A percentile compares a stretch with the other conserved stretches of the same genome.
phyloP scores from a whole-genome alignment of 2,797 vertebrate genomes.

The Sebastes vulpes region DNA sequence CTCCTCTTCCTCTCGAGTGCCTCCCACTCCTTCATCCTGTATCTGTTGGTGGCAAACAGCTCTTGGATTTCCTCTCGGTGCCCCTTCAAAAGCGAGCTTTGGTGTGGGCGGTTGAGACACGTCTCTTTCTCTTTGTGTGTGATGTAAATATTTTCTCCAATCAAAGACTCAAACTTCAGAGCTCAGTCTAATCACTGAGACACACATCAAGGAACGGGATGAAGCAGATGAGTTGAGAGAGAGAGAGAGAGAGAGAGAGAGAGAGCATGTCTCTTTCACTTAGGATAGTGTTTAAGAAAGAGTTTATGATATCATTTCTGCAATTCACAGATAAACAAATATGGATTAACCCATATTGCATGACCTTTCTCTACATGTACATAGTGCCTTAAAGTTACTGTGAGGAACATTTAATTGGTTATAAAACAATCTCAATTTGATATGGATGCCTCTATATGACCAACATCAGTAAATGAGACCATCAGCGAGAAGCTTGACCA shows the following conservation, averaged over 20 bases:
- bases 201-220: conserved; percentile 69
- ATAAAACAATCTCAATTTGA: no score
- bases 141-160: conserved; percentile 71
- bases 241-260: neutral
- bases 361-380: neutral
- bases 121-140: conserved; percentile 41
- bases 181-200: conserved; percentile 60
- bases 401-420: no score
- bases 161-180: conserved; percentile 71
- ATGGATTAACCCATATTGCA: neutral
- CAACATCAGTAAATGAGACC: no score
- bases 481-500: no score
- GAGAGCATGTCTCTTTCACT: neutral
- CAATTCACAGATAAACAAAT: neutral
- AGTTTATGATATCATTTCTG: neutral
- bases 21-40: conserved; percentile 46
- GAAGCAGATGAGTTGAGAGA: conserved; percentile 38
- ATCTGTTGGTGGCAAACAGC: conserved; percentile 60
- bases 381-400: neutral
- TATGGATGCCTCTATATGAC: no score
- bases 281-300: neutral
- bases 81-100: conserved; percentile 51
- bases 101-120: conserved; percentile 50
- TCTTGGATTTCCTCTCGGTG: conserved; percentile 54
- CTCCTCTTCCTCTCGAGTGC: conserved; percentile 31